These are phyloP conservation scores for Agriopis marginaria DNA, from an alignment of 2,888 invertebrate genomes.

Conservation along the genomic window DNA sequence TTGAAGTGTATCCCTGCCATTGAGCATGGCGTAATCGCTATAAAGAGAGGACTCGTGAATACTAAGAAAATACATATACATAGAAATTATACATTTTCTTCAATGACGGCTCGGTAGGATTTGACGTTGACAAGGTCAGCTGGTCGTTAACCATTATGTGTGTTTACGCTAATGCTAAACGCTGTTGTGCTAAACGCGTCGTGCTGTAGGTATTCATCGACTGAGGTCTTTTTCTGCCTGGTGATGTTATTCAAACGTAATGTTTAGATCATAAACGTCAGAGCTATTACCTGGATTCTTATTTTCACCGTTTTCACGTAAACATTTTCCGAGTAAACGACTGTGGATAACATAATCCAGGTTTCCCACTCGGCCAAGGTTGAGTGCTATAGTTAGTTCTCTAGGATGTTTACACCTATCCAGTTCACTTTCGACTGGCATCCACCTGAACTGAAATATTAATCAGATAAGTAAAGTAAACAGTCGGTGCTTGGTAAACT, in stretches of 20 bases:
- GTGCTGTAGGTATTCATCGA: slow-evolving; percentile 10
- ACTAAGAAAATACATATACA: slow-evolving; percentile 14
- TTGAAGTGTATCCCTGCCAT: slow-evolving; percentile 53
- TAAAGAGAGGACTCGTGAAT: slow-evolving; percentile 41
- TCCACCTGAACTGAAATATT: slow-evolving; percentile 47
- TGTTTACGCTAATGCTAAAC: slow-evolving; percentile 30
- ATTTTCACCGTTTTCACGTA: slow-evolving; percentile 58
- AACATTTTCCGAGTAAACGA: slow-evolving; percentile 62
- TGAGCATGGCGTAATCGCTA: slow-evolving; percentile 67
- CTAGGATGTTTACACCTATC: slow-evolving; percentile 59
- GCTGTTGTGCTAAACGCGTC: slow-evolving; percentile 20
- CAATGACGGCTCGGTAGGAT: slow-evolving; percentile 20
- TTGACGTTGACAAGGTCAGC: slow-evolving; percentile 47
- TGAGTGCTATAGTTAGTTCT: slow-evolving; percentile 51
- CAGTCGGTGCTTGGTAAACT: slow-evolving; percentile 48
- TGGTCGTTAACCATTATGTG: slow-evolving; percentile 45
- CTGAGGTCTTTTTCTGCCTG: slow-evolving; percentile 18
- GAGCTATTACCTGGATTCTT: slow-evolving; percentile 45
- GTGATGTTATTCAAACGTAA: slow-evolving; percentile 36
- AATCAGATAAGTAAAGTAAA: slow-evolving; percentile 57
- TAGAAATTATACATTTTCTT: slow-evolving; percentile 31
- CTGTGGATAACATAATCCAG: slow-evolving; percentile 67
- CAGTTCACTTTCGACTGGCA: slow-evolving; percentile 54
- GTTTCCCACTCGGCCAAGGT: slow-evolving; percentile 74
- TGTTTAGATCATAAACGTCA: slow-evolving; percentile 46